Percentiles rank a stretch among this genome's conserved stretches.
Conservation (phyloP, 2,888 invertebrate species). For the Phengaris alcon region DNA sequence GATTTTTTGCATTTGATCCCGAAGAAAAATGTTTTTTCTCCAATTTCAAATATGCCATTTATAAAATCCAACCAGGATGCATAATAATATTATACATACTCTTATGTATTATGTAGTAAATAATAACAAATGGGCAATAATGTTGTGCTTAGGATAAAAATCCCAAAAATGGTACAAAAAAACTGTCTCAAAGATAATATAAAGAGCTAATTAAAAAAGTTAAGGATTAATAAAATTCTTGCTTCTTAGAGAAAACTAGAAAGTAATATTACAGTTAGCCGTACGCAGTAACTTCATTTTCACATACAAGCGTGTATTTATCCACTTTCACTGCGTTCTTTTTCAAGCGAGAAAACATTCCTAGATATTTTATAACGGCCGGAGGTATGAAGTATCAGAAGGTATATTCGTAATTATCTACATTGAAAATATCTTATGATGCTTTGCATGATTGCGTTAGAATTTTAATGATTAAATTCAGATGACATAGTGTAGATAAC, state of each 20-base stretch:
- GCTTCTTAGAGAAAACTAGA: slow-evolving; percentile 46
- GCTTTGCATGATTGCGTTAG: too few species aligned
- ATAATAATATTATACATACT: too few species aligned
- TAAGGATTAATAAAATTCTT: slow-evolving; percentile 28
- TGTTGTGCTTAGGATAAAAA: too few species aligned
- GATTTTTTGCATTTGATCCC: too few species aligned
- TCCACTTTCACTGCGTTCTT: slow-evolving; percentile 60
- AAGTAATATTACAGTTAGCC: slow-evolving; percentile 44
- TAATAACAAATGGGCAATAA: too few species aligned
- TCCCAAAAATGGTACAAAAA: neutral
- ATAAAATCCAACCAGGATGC: too few species aligned
- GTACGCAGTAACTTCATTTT: slow-evolving; percentile 59
- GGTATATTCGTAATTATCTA: neutral
- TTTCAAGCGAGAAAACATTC: slow-evolving; percentile 45
- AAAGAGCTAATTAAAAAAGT: slow-evolving; percentile 2
- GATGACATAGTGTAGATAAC: too few species aligned
- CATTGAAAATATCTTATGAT: too few species aligned
- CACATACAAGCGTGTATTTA: slow-evolving; percentile 51
- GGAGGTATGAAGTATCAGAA: slow-evolving; percentile 7
- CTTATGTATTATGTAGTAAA: too few species aligned
- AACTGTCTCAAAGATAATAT: neutral
- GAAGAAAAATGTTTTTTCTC: too few species aligned
- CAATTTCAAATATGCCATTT: too few species aligned
- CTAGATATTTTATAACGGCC: slow-evolving; percentile 30
- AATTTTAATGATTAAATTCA: too few species aligned